Evolutionary conservation across 2,888 invertebrate genomes (phyloP).

Genomic region (Patella pellucida): DNA sequence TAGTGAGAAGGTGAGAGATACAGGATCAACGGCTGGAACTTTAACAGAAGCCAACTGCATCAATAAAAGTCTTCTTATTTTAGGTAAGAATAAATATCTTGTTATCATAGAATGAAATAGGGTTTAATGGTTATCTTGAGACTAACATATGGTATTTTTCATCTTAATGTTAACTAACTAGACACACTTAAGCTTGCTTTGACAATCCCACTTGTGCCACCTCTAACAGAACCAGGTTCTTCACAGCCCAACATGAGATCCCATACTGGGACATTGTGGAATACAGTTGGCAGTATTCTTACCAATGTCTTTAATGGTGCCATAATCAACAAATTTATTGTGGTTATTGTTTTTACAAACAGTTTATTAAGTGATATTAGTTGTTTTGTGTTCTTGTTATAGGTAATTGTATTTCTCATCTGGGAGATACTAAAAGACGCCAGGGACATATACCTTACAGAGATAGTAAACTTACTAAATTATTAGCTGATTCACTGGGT

Average conservation of each 20-base stretch:
- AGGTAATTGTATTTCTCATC: constrained; percentile 95
- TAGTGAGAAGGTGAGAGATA: constrained; percentile 95
- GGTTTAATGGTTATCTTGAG: too few species aligned
- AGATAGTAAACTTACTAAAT: constrained; percentile 93
- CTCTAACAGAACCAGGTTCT: not conserved
- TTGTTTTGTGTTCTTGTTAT: constrained; percentile 22
- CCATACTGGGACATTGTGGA: too few species aligned
- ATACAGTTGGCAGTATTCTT: too few species aligned
- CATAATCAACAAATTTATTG: too few species aligned
- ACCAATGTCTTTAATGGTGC: too few species aligned
- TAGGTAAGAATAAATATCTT: constrained; percentile 75
- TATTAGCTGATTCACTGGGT: constrained; percentile 91
- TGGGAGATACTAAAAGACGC: constrained; percentile 79
- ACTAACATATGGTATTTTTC: too few species aligned
- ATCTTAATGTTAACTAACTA: not conserved
- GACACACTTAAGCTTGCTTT: not conserved
- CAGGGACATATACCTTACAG: constrained; percentile 92
- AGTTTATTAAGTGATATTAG: too few species aligned
- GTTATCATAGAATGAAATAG: too few species aligned
- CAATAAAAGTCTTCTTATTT: constrained; percentile 93
- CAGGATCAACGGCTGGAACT: constrained; percentile 80
- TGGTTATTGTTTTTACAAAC: too few species aligned
- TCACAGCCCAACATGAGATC: too few species aligned
- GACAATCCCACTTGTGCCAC: not conserved
- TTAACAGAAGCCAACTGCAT: constrained; percentile 93